These are phyloP conservation scores for Ditula angustiorana DNA, from an alignment of 2,888 invertebrate species.

Conservation along the genomic window DNA sequence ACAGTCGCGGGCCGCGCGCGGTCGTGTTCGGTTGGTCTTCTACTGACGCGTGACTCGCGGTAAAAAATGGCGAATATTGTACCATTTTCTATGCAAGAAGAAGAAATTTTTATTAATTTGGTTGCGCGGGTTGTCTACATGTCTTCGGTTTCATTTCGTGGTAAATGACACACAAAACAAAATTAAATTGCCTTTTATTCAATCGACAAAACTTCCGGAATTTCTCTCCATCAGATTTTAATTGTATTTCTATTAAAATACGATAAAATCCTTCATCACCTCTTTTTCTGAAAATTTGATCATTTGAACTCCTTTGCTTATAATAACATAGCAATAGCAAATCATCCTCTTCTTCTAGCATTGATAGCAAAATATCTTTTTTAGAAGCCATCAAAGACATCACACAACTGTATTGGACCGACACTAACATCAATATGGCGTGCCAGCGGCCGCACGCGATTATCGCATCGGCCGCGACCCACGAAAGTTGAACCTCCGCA, in stretches of 20 bases:
- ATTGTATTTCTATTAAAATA: no score
- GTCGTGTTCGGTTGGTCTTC: constrained; percentile 1
- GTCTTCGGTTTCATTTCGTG: no score
- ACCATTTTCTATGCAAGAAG: constrained; percentile 12
- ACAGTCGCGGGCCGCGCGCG: constrained; percentile 6
- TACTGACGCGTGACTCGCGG: constrained; percentile 8
- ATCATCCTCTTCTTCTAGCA: no score
- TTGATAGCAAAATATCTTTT: not conserved
- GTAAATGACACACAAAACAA: no score
- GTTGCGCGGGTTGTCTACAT: not conserved
- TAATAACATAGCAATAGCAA: no score
- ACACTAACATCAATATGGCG: no score
- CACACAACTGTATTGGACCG: not conserved
- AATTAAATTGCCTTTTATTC: no score
- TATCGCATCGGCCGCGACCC: not conserved
- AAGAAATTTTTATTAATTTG: constrained; percentile 12
- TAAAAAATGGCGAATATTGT: constrained; percentile 3
- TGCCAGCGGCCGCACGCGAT: not conserved
- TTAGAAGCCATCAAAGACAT: not conserved
- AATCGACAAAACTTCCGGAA: no score
- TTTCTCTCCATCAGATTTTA: no score
- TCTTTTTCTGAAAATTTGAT: not conserved
- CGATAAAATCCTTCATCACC: no score
- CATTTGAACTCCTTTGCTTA: no score
- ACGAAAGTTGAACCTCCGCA: not conserved